Conservation (phyloP, 2,113 vertebrate species). For the Cyphomyrus plagiostoma region DNA sequence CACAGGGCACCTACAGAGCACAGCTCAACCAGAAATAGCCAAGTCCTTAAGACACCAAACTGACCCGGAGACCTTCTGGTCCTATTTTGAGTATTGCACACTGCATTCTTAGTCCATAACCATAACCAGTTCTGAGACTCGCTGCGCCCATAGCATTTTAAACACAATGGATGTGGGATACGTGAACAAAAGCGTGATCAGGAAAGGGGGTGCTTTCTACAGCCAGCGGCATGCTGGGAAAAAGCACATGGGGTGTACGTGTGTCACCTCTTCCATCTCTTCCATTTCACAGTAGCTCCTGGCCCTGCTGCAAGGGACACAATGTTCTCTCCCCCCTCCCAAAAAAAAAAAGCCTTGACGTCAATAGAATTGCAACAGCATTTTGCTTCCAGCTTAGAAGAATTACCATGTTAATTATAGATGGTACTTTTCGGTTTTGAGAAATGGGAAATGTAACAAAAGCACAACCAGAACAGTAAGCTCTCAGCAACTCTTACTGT, state of each 20-base stretch:
- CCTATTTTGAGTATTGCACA: neutral
- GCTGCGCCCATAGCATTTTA: neutral
- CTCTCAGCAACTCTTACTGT: neutral
- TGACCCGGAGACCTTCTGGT: neutral
- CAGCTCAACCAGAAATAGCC: neutral
- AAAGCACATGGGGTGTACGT: neutral
- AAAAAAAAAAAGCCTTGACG: conserved; percentile 1
- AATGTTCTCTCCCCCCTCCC: neutral
- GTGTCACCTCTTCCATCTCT: neutral
- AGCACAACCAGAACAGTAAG: neutral
- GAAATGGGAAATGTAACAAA: neutral
- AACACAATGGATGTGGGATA: neutral
- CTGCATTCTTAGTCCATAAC: neutral
- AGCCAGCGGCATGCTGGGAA: neutral
- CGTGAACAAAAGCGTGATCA: neutral
- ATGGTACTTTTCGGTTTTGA: conserved; percentile 2
- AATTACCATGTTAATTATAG: neutral
- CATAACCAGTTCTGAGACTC: neutral
- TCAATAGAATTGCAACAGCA: neutral
- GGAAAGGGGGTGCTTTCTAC: neutral
- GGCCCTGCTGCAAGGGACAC: neutral
- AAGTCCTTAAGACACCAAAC: neutral
- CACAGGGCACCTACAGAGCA: neutral
- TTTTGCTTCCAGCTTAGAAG: conserved; percentile 4
- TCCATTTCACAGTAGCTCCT: conserved; percentile 2